Evolutionary conservation across 2,888 invertebrate genomes (phyloP).

Genomic region (Aleiodes alternator): DNA sequence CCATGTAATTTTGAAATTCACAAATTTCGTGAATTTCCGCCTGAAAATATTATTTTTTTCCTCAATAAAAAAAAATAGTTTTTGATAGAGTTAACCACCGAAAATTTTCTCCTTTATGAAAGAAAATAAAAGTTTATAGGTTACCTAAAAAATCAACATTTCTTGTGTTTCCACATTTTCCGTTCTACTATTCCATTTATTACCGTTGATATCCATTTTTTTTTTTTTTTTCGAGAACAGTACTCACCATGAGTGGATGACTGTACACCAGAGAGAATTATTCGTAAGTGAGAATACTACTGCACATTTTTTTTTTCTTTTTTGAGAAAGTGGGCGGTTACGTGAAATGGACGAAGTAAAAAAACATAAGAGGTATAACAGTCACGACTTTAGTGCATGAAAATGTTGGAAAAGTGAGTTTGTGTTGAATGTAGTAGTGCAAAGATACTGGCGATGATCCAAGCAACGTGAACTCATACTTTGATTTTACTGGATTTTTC

Average conservation of each 20-base stretch:
- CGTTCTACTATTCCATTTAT: too few relatives aligned
- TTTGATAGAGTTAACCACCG: too few relatives aligned
- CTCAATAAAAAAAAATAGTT: too few relatives aligned
- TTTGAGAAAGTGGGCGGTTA: constrained; percentile 13
- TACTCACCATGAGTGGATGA: not conserved
- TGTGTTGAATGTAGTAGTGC: not conserved
- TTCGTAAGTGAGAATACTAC: constrained; percentile 1
- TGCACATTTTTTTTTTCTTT: not conserved
- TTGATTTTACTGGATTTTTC: constrained; percentile 24
- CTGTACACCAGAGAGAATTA: not conserved
- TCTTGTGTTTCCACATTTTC: too few relatives aligned
- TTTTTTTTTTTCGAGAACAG: not conserved
- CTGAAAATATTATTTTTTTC: too few relatives aligned
- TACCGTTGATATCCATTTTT: too few relatives aligned
- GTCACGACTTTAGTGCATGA: constrained; percentile 15
- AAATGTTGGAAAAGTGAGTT: not conserved
- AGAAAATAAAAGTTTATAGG: constrained; percentile 45
- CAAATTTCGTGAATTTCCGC: not conserved
- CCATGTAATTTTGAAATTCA: too few relatives aligned
- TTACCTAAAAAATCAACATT: not conserved
- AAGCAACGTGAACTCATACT: constrained; percentile 31
- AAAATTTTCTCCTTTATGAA: constrained; percentile 21
- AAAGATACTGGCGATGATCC: constrained; percentile 24
- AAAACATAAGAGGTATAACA: constrained; percentile 23
- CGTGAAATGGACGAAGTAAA: constrained; percentile 23